Conservation (phyloP, 53 echinoderm and acorn worm genomes). For the Antedon mediterranea region DNA sequence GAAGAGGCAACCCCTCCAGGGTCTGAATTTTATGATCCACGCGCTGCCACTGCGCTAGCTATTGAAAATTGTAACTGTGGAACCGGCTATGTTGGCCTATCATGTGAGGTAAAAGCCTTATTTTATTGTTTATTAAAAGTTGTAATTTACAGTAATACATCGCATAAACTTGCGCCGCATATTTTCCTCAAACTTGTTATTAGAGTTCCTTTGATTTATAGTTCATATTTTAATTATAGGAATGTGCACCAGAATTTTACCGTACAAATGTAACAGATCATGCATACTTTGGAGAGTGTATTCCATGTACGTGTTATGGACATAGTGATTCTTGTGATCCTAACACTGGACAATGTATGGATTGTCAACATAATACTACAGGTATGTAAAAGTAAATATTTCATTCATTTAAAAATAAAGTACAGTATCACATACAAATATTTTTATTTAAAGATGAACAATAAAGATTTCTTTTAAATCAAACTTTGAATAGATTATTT, state of each 20-base stretch:
- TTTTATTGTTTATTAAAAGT: too few species aligned
- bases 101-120: slow-evolving; percentile 52
- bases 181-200: too few species aligned
- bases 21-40: slow-evolving; percentile 23
- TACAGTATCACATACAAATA: background rate
- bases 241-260: slow-evolving; percentile 52
- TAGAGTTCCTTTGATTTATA: too few species aligned
- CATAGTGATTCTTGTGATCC: slow-evolving; percentile 56
- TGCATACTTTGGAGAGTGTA: slow-evolving; percentile 63
- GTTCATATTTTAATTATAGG: slow-evolving; percentile 18
- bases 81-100: slow-evolving; percentile 45
- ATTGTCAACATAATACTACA: slow-evolving; percentile 67
- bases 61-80: slow-evolving; percentile 78
- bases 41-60: slow-evolving; percentile 42
- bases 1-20: slow-evolving; percentile 18
- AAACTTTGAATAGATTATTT: too few species aligned
- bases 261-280: slow-evolving; percentile 37
- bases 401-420: background rate
- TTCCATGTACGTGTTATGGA: slow-evolving; percentile 66
- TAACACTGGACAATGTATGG: slow-evolving; percentile 52
- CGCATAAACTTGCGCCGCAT: too few species aligned
- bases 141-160: too few species aligned
- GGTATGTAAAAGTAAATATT: slow-evolving; percentile 13
- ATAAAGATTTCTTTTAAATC: too few species aligned
- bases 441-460: background rate